phyloP scores from a whole-genome alignment of 2,888 invertebrate species.

The Sinohyriopsis cumingii region DNA sequence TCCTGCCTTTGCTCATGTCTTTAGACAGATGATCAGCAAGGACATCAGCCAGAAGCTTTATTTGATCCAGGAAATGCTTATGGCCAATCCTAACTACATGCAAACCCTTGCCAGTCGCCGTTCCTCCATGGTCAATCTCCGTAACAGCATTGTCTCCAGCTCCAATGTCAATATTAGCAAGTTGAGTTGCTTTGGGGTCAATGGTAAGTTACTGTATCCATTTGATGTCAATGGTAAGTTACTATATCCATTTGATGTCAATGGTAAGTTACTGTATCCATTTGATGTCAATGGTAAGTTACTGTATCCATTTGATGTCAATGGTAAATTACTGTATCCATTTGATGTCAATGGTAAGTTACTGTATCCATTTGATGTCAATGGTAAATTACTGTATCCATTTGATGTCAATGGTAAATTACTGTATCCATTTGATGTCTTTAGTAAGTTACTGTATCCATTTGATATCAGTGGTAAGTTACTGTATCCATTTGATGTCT shows the following conservation, averaged over 20 bases:
- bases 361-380: constrained; percentile 1
- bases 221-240: too few species aligned
- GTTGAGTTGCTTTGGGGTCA: constrained; percentile 31
- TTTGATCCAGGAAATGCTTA: constrained; percentile 56
- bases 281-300: constrained; percentile 1
- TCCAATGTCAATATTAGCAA: constrained; percentile 39
- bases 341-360: constrained; percentile 1
- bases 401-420: constrained; percentile 1
- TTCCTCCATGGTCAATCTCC: constrained; percentile 58
- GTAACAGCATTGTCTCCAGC: constrained; percentile 49
- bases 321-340: too few species aligned
- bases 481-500: constrained; percentile 1
- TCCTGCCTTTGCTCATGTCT: constrained; percentile 82
- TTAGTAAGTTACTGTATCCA: too few species aligned
- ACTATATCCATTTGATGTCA: constrained; percentile 1
- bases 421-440: too few species aligned
- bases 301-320: constrained; percentile 1
- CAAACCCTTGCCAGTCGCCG: constrained; percentile 39
- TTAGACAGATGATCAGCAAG: constrained; percentile 86
- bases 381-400: too few species aligned
- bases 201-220: too few species aligned
- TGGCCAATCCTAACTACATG: constrained; percentile 47
- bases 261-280: too few species aligned
- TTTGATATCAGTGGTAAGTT: too few species aligned
- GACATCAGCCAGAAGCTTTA: constrained; percentile 90